Base-by-base conservation (phyloP, 1,140 invertebrate genomes). In the Gonioctena quinquepunctata region DNA sequence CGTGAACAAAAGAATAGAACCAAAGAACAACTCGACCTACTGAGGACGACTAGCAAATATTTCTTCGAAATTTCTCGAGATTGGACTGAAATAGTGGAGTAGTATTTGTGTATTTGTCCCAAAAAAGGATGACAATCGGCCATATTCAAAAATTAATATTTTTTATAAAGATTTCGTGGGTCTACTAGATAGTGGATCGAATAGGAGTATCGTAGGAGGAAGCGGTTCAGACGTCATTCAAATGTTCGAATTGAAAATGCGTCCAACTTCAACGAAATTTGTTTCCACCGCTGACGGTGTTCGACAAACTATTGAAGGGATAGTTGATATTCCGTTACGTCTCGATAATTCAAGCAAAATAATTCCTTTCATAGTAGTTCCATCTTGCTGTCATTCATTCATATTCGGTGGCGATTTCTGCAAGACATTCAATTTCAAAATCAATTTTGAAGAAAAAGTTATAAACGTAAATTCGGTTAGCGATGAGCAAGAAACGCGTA, bases 341-440 rank as follows among this genome's bases (percentile, higher is more conserved):
- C 4, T 50, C 13, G 56, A 59, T 7, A 18, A 23, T 23, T 8
- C 11, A 25, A 23, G 56, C 25, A 59, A 59, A 59, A 23, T 59
- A 2, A 1, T 59, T 25, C 8, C 21, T 19, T 22, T 59, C 25
- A 19, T 59, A 27, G 25, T 59, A 59, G 56, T 22, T 13, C 56
- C 56, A 13, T 59, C 56, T 27, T 16, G 21, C 11, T 19, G 22
- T 13, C 22, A 59, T 27, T n/a, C 11, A 6, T 26, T 59, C 25
- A 59, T 59, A 23, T 59, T 59, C 6, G 22, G 56, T 25, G 25
- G 56, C 25, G 56, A 59, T 59, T 59, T 59, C 2, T 59, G 56
- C 8, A 59, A n/a, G n/a, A n/a, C 4, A 19, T 50, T 50, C 18
- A 19, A 50, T n/a, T 3, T 50, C 4, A 50, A 50, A 50, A 50